Conservation (phyloP, 2,888 invertebrate genomes). For the Ichneumon xanthorius region DNA sequence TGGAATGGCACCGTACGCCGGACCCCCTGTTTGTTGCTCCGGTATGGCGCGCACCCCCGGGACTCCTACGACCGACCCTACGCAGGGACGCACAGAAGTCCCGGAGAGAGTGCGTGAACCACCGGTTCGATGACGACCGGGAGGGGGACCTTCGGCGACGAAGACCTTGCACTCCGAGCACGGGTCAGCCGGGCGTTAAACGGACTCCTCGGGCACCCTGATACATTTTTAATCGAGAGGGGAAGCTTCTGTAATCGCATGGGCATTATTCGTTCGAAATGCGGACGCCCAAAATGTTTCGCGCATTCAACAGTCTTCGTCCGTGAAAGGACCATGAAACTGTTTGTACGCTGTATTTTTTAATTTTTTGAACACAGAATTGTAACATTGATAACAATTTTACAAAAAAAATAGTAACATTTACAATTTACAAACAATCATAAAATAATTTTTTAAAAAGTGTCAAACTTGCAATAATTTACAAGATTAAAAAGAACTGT, state of each 20-base stretch:
- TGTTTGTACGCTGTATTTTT: too few relatives aligned
- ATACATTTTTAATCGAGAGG: background rate
- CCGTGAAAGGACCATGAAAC: too few relatives aligned
- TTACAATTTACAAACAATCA: too few relatives aligned
- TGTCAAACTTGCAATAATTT: too few relatives aligned
- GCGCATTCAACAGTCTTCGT: background rate
- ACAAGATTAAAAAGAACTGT: too few relatives aligned
- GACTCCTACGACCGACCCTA: constrained; percentile 65
- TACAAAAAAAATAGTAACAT: too few relatives aligned
- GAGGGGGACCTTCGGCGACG: constrained; percentile 29
- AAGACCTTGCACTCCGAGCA: constrained; percentile 12
- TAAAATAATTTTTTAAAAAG: too few relatives aligned
- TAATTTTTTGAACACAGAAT: too few relatives aligned
- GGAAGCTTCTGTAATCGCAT: background rate
- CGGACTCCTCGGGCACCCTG: constrained; percentile 64
- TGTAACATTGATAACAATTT: too few relatives aligned
- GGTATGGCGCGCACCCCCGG: constrained; percentile 63
- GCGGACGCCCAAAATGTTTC: background rate
- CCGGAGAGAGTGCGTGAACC: constrained; percentile 29
- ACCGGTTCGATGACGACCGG: background rate
- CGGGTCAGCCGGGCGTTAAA: constrained; percentile 74
- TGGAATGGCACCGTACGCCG: constrained; percentile 51
- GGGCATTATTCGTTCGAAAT: background rate
- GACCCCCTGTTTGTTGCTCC: constrained; percentile 40
- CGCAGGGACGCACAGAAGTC: constrained; percentile 28